Percentiles rank a stretch among this genome's conserved stretches.
phyloP scores from a whole-genome alignment of 2,797 vertebrate species.

The Lithobates sylvaticus region DNA sequence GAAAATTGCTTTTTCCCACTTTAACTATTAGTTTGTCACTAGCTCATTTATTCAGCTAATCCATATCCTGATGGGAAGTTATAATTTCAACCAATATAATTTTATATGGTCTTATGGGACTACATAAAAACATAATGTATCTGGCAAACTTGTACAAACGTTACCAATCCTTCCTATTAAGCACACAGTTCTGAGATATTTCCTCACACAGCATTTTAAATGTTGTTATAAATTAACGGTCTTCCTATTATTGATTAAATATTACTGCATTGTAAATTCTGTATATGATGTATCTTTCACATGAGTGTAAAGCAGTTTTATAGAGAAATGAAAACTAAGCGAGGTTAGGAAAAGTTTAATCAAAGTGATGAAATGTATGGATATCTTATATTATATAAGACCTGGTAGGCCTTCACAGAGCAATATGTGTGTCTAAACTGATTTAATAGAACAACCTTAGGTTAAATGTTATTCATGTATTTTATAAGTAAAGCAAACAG shows the following conservation, averaged over 20 bases:
- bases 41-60: conserved; percentile 41
- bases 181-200: conserved; percentile 46
- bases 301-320: conserved; percentile 18
- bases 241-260: conserved; percentile 57
- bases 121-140: conserved; percentile 46
- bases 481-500: background rate
- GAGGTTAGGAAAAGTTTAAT: conserved; percentile 35
- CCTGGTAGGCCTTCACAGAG: background rate
- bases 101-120: conserved; percentile 55
- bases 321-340: conserved; percentile 17
- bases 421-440: background rate
- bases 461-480: background rate
- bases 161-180: conserved; percentile 54
- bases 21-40: conserved; percentile 50
- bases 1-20: conserved; percentile 38
- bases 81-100: conserved; percentile 54
- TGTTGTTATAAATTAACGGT: conserved; percentile 35
- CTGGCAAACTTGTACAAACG: conserved; percentile 48
- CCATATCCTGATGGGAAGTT: conserved; percentile 52
- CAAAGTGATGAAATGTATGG: background rate
- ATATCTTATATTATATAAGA: background rate
- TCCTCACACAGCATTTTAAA: conserved; percentile 49
- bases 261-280: conserved; percentile 29
- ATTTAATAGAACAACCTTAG: background rate
- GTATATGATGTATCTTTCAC: conserved; percentile 24